Percentiles rank a stretch among this genome's conserved stretches.
Conservation (phyloP, 2,888 invertebrate species). For the Antheraea yamamai region DNA sequence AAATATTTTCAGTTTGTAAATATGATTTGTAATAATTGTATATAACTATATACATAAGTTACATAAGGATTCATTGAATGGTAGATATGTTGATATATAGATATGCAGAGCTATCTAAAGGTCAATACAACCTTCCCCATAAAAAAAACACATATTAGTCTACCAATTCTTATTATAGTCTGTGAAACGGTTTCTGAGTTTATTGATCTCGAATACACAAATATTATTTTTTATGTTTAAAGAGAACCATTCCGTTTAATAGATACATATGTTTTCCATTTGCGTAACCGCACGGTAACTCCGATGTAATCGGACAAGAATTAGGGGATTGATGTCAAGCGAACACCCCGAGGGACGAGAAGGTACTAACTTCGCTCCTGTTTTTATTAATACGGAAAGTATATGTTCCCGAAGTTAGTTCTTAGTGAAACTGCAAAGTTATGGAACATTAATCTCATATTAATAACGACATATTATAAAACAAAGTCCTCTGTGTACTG, state of each 20-base stretch:
- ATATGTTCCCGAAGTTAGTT: background rate
- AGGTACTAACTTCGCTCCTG: slow-evolving; percentile 8
- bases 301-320: slow-evolving; percentile 25
- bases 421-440: background rate
- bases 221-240: background rate
- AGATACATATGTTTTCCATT: slow-evolving; percentile 6
- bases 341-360: slow-evolving; percentile 24
- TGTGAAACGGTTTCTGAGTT: no score
- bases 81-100: no score
- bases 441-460: background rate
- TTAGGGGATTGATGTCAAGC: slow-evolving; percentile 41
- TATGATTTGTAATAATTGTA: no score
- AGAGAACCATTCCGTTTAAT: slow-evolving; percentile 11
- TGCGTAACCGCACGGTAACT: slow-evolving; percentile 9
- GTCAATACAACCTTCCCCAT: no score
- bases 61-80: no score
- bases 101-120: no score
- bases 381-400: slow-evolving; percentile 12
- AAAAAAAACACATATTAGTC: no score
- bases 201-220: background rate
- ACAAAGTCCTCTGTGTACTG: no score
- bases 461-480: background rate
- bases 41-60: no score
- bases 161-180: no score
- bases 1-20: no score